phyloP scores from a whole-genome alignment of 2,888 invertebrate species.

The Oegoconia quadripuncta region DNA sequence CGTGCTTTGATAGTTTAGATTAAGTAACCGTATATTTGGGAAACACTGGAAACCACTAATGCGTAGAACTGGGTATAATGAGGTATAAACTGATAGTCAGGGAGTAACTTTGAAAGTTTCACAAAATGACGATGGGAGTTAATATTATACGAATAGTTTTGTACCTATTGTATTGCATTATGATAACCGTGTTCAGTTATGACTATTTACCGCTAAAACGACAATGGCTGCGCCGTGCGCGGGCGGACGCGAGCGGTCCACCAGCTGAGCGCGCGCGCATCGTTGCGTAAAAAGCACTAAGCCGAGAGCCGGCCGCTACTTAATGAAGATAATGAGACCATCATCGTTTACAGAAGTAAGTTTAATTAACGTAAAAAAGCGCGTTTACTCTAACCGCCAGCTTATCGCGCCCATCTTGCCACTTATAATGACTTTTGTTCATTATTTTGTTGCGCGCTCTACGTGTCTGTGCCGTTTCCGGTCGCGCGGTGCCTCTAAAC shows the following conservation, averaged over 20 bases:
- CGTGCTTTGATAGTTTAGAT: slow-evolving; percentile 32
- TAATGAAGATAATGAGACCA: slow-evolving; percentile 65
- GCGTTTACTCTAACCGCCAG: slow-evolving; percentile 69
- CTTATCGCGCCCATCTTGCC: slow-evolving; percentile 66
- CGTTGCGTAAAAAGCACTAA: slow-evolving; percentile 56
- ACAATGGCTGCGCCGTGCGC: slow-evolving; percentile 22
- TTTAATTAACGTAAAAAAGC: slow-evolving; percentile 78
- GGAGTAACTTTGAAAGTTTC: too few relatives aligned
- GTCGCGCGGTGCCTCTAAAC: slow-evolving; percentile 51
- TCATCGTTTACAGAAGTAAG: slow-evolving; percentile 73
- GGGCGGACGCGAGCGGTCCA: slow-evolving; percentile 5
- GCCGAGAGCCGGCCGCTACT: slow-evolving; percentile 41
- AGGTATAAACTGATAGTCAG: slow-evolving; percentile 10
- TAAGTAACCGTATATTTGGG: slow-evolving; percentile 27
- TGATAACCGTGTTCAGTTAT: not conserved
- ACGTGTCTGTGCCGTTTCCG: slow-evolving; percentile 63
- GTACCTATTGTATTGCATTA: too few relatives aligned
- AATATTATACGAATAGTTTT: too few relatives aligned
- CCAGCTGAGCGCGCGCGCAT: slow-evolving; percentile 30
- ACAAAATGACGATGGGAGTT: too few relatives aligned
- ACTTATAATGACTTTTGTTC: slow-evolving; percentile 74
- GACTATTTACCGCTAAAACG: slow-evolving; percentile 33
- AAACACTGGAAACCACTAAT: slow-evolving; percentile 27
- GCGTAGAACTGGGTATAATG: slow-evolving; percentile 14
- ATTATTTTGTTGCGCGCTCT: slow-evolving; percentile 68